A percentile compares a stretch with the other conserved stretches of the same genome.
These are phyloP conservation scores for Rhodophaea formosa DNA, from an alignment of 2,888 invertebrate species.

Conservation along the genomic window DNA sequence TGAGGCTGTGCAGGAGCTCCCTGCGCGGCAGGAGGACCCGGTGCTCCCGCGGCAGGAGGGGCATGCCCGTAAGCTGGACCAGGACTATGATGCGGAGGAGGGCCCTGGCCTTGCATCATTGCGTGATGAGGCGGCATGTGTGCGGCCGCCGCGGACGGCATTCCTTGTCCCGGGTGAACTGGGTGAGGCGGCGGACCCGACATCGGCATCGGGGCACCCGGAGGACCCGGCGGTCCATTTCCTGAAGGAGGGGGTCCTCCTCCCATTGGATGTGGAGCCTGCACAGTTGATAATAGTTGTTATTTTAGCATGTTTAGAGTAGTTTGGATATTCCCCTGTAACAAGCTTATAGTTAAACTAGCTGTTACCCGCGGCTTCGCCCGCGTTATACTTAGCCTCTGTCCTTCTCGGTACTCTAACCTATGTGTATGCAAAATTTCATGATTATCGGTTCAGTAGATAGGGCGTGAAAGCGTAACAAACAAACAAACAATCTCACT, in stretches of 20 bases:
- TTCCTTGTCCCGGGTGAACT: conserved; percentile 58
- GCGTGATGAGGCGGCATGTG: conserved; percentile 65
- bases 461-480: too few species aligned
- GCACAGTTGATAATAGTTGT: conserved; percentile 18
- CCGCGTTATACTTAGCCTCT: too few species aligned
- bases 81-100: conserved; percentile 49
- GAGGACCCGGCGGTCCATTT: conserved; percentile 58
- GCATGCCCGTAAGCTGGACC: conserved; percentile 45
- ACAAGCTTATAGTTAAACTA: too few species aligned
- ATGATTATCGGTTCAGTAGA: too few species aligned
- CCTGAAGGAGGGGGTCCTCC: conserved; percentile 69
- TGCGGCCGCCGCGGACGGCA: conserved; percentile 43
- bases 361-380: too few species aligned
- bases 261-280: conserved; percentile 71
- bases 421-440: too few species aligned
- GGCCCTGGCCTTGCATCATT: conserved; percentile 61
- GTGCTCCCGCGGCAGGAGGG: conserved; percentile 38
- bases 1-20: conserved; percentile 36
- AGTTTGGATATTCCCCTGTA: neutral
- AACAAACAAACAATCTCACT: too few species aligned
- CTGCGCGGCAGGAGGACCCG: conserved; percentile 34
- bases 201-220: conserved; percentile 44
- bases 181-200: conserved; percentile 67
- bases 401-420: too few species aligned
- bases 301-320: neutral